Evolutionary conservation across 2,888 invertebrate genomes (phyloP), one percentile per base, ranked within the genome.

Genomic region (Ichneumoninae sp.): DNA sequence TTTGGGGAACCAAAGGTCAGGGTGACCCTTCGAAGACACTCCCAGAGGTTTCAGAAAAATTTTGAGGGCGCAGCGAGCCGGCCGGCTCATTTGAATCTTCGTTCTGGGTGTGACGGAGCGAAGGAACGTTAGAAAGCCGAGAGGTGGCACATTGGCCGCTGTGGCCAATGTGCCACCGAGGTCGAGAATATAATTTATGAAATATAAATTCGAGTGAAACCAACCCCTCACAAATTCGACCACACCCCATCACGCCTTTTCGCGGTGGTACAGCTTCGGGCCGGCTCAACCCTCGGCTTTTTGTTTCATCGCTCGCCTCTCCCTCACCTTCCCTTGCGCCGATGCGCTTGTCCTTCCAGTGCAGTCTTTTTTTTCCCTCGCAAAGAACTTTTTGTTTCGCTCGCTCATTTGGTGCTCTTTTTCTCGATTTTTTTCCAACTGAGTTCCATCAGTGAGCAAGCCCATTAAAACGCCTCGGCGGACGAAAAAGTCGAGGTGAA

Each of bases 201-300:
- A 87, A 85, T 86, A 87, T 87, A 88, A 87, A 86, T 87, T 87
- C 79, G 79, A 83, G 85, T 86, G 85, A 86, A 87, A 87, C 83
- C 88, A 88, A 86, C 91, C 92, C 90, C 88, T 87, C 89, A 91
- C 90, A 91, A 92, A 92, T 92, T 93, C 89, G 90, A 89, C 92
- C 92, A 92, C 93, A 91, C 92, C 93, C 90, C 88, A 89, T 87
- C 91, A 92, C 91, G 90, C 93, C 84, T 87, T 81, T 76, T 85
- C 83, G 76, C 84, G 87, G 87, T 87, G 86, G 86, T 83, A 86
- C 66, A 52, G 50, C 86, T 68, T 83, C 80, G 81, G 63, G 71
- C 82, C 83, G 69, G 54, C 83, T 81, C 69, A 83, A 78, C 36
- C 75, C 85, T 81, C 71, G 70, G 54, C 33, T 83, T 83, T 87